Evolutionary conservation across 2,888 invertebrate species (phyloP), one percentile per base, ranked within the genome.

Genomic region (Leucozona laternaria): DNA sequence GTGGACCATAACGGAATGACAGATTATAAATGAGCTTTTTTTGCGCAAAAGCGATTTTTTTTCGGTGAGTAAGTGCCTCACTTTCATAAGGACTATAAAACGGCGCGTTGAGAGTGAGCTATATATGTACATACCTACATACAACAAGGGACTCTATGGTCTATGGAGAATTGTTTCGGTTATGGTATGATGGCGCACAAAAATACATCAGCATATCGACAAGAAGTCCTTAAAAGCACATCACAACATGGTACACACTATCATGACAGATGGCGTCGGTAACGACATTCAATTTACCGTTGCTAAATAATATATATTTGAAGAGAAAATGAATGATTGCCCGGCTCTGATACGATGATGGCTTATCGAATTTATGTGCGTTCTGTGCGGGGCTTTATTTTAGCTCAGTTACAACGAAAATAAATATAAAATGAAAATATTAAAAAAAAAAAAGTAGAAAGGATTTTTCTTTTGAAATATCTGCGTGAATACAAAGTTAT

Each of bases 211-310:
- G n/a, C 50, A 66, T 20, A 53, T 50, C 22, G 50, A 37, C 10
- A 40, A 48, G 71, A 50, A 73, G 82, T 82, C 73, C 78, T 86
- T 79, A 82, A 86, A 86, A 86, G 82, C 82, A 82, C 82, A 86
- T 86, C 86, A 86, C 73, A 71, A 43, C 55, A 78, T 64, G 43
- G 72, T 78, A 72, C 71, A 86, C 78, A 86, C 86, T 86, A 86
- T 86, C 86, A 86, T 86, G 86, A 86, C 86, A 86, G 86, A 86
- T 86, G 86, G 86, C 82, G 82, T 86, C 82, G 78, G 86, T 82
- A 86, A 86, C 86, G 86, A 81, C 86, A 86, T 82, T 86, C 86
- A 86, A 86, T 86, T 86, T 86, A 82, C 82, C 82, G 81, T 86
- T 50, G 78, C 78, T 86, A 86, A 86, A 86, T 86, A 86, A 86